Percentiles rank a stretch among this genome's conserved stretches.
phyloP scores from a whole-genome alignment of 1,140 invertebrate genomes.

The Zaprionus tsacasi region DNA sequence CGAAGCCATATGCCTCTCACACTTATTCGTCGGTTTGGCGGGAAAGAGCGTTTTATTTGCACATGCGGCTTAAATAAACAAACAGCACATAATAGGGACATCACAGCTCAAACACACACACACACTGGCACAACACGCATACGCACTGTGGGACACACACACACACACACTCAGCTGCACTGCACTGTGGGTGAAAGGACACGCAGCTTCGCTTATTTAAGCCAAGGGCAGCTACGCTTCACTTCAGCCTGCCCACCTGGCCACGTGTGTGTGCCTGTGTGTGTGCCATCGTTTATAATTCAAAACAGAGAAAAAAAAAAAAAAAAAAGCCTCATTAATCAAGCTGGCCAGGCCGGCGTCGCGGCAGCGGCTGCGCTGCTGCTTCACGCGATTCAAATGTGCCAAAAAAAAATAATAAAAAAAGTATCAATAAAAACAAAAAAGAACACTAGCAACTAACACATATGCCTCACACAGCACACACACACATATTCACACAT shows the following conservation, averaged over 20 bases:
- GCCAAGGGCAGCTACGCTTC: conserved; percentile 27
- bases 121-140: neutral
- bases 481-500: too few relatives aligned
- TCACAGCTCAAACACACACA: conserved; percentile 19
- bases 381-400: conserved; percentile 35
- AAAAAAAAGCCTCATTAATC: too few relatives aligned
- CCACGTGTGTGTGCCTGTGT: neutral
- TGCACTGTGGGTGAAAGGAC: conserved; percentile 31
- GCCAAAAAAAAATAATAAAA: too few relatives aligned
- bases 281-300: conserved; percentile 30
- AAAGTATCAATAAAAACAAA: too few relatives aligned
- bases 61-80: conserved; percentile 62
- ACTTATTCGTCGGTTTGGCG: conserved; percentile 9
- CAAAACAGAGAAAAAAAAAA: too few relatives aligned
- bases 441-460: too few relatives aligned
- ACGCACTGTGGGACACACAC: conserved; percentile 4
- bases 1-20: neutral
- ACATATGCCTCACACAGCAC: too few relatives aligned
- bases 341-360: conserved; percentile 15
- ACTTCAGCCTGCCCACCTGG: conserved; percentile 7
- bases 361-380: neutral
- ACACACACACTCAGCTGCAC: conserved; percentile 37
- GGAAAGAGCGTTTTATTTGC: conserved; percentile 44
- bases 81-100: conserved; percentile 31
- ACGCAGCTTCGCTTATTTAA: conserved; percentile 42